phyloP scores from a whole-genome alignment of 2,113 vertebrate genomes.

The Delphinus delphis region DNA sequence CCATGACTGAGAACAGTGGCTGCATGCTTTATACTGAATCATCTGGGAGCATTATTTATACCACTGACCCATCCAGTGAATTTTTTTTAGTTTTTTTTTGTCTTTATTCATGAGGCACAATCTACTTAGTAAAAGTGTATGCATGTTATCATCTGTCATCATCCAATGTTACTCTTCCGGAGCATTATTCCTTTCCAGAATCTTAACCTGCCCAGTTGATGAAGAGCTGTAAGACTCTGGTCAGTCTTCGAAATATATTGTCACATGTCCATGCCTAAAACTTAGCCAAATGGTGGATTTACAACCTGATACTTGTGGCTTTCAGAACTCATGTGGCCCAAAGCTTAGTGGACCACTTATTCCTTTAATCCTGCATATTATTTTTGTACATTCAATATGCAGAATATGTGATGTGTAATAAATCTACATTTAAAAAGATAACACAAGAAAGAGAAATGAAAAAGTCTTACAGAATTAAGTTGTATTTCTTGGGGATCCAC shows the following conservation, averaged over 20 bases:
- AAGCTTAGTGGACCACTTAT: background rate
- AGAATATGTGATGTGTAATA: constrained; percentile 10
- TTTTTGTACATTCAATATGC: background rate
- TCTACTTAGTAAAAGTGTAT: constrained; percentile 11
- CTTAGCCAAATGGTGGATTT: background rate
- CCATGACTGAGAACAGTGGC: background rate
- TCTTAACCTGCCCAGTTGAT: background rate
- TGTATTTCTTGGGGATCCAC: background rate
- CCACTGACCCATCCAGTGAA: background rate
- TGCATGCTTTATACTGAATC: background rate
- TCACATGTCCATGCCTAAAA: background rate
- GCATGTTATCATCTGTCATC: background rate
- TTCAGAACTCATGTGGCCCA: background rate
- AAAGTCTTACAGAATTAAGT: constrained; percentile 5
- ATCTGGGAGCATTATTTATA: background rate
- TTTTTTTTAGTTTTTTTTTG: background rate
- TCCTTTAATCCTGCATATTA: background rate
- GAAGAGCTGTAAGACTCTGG: background rate
- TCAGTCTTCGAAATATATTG: background rate
- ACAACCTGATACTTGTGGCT: background rate
- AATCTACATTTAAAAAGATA: constrained; percentile 16
- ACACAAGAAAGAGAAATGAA: constrained; percentile 4
- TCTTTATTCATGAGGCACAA: constrained; percentile 19
- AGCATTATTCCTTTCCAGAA: background rate
- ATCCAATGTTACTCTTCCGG: constrained; percentile 9